Evolutionary conservation across 2,888 invertebrate genomes (phyloP).

Genomic region (Oscheius sp.): DNA sequence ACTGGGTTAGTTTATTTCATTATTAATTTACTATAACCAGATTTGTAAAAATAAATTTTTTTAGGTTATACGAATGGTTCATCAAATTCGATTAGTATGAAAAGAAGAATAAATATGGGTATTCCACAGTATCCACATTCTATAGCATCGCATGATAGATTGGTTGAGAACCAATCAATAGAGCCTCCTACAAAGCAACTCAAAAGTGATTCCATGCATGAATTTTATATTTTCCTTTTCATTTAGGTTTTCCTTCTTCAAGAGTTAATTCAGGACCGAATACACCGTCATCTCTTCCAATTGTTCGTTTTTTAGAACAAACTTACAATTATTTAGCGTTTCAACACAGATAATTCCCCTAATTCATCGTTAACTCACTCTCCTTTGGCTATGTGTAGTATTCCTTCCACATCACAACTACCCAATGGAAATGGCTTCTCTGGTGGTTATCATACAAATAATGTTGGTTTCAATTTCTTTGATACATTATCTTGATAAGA

Average conservation of each 20-base stretch:
- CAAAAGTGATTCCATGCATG: background rate
- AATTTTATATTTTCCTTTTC: background rate
- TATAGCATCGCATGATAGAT: background rate
- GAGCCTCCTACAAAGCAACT: constrained; percentile 13
- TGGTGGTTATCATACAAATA: background rate
- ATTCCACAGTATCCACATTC: constrained; percentile 6
- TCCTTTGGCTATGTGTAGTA: background rate
- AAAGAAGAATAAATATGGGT: constrained; percentile 12
- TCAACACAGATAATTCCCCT: constrained; percentile 11
- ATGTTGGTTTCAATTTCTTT: background rate
- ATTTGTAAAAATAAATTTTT: background rate
- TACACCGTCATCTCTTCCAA: constrained; percentile 10
- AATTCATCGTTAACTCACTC: constrained; percentile 13
- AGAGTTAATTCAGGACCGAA: background rate
- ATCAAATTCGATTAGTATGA: too few relatives aligned
- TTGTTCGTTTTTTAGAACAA: background rate
- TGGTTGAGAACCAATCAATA: background rate
- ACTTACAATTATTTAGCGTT: background rate
- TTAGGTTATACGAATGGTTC: constrained; percentile 14
- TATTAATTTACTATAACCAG: background rate
- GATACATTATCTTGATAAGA: too few relatives aligned
- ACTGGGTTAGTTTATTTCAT: constrained; percentile 1
- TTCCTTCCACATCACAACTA: background rate
- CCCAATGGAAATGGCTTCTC: constrained; percentile 12
- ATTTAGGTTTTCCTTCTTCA: constrained; percentile 12